Base-by-base conservation (phyloP, 2,113 vertebrate species). In the Rana temporaria region DNA sequence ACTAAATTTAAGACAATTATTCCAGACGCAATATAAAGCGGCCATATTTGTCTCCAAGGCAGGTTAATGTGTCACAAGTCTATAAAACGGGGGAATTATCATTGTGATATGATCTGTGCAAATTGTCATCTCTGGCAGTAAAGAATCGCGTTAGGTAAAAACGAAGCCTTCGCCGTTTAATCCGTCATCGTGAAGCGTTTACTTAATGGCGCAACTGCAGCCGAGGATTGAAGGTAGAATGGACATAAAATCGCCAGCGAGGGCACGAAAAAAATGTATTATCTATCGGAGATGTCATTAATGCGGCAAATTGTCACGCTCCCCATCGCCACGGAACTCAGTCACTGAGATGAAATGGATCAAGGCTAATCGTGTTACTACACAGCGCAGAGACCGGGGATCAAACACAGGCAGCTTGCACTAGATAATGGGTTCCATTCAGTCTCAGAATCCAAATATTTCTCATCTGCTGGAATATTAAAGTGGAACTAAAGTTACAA, bases 11-110 rank as follows among this genome's bases (percentile, higher is more conserved):
- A 84, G 84, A 80, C 84, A 86, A 86, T 87, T 89, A 87, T 90
- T 87, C 86, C 66, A 84, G 84, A 84, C 42, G 0, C 85, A 83
- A 84, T 84, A 85, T 86, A 77, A 86, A 80, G 74, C 85, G 55
- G 79, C 86, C 86, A 87, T 85, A 85, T 87, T 89, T 87, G 88
- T 89, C 86, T 85, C 86, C 85, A 68, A 55, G 77, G 48, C 24
- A 81, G 87, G 88, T 90, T 90, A 90, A 89, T 89, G 87, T 87
- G 85, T 89, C 72, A 84, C 81, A 81, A 38, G 70, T 79, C 55
- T 68, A 66, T 75, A 1, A 14, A 81, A 84, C 85, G 76, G 84
- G 84, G 30, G 83, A 87, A 56, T 79, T 79, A 69, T 79, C 86
- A 79, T 67, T 0, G 86, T 84, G 85, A 86, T 87, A 86, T 79